Percentiles rank a stretch among this genome's conserved stretches.
phyloP scores from a whole-genome alignment of 2,113 vertebrate genomes.

The Vanacampus margaritifer region DNA sequence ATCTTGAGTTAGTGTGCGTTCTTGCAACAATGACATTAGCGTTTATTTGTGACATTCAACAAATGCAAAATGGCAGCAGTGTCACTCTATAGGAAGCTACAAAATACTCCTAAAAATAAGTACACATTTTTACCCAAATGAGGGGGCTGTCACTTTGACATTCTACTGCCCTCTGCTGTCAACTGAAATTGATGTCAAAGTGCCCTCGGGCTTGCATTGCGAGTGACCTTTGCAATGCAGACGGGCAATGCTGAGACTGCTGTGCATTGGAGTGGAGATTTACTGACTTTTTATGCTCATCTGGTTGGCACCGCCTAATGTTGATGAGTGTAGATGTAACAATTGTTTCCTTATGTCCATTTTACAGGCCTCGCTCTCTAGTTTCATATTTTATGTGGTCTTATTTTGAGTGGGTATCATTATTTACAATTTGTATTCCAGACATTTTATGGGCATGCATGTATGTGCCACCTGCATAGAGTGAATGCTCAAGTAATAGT shows the following conservation, averaged over 20 bases:
- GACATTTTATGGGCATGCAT: constrained; percentile 57
- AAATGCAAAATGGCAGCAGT: not conserved
- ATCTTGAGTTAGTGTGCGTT: not conserved
- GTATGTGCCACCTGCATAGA: constrained; percentile 20
- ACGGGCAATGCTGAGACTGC: not conserved
- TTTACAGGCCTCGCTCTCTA: constrained; percentile 32
- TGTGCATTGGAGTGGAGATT: not conserved
- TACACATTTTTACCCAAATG: no score
- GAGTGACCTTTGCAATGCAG: no score
- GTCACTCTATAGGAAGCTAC: not conserved
- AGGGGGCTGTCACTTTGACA: no score
- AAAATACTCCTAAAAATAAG: no score
- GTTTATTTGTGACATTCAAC: not conserved
- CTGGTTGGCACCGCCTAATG: not conserved
- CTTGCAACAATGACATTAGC: not conserved
- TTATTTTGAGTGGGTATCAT: constrained; percentile 28
- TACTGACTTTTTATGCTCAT: not conserved
- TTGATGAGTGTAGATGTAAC: not conserved
- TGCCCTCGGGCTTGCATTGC: no score
- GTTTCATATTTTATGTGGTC: constrained; percentile 6
- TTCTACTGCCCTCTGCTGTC: no score
- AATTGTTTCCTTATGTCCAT: constrained; percentile 1
- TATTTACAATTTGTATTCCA: constrained; percentile 51
- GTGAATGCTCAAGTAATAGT: constrained; percentile 40
- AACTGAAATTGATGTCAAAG: no score